Percentiles rank a stretch among this genome's conserved stretches.
Evolutionary conservation across 2,888 invertebrate species (phyloP).

Genomic region (Acanthoscelides obtectus): DNA sequence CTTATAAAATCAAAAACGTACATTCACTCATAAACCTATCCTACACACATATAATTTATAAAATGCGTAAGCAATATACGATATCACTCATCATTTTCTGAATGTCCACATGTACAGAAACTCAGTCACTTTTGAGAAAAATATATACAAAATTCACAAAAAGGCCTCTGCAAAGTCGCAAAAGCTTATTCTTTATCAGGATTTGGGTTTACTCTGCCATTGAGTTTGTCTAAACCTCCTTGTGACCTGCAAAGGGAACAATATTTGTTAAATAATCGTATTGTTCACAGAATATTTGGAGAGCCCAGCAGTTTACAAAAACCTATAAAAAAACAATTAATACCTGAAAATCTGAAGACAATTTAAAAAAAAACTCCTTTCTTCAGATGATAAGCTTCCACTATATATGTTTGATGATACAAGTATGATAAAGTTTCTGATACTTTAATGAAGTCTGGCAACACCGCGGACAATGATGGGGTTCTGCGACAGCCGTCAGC

Average conservation of each 20-base stretch:
- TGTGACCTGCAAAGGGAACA: conserved; percentile 36
- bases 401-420: too few relatives aligned
- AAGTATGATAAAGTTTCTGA: too few relatives aligned
- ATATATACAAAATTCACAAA: conserved; percentile 25
- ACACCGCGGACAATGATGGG: too few relatives aligned
- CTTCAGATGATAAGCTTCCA: too few relatives aligned
- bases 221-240: conserved; percentile 42
- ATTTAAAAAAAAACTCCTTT: too few relatives aligned
- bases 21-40: not conserved
- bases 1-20: not conserved
- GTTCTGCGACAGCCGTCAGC: too few relatives aligned
- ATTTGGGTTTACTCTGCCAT: conserved; percentile 40
- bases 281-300: not conserved
- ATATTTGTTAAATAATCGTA: not conserved
- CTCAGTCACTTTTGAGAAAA: conserved; percentile 8
- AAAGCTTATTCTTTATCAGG: conserved; percentile 23
- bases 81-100: not conserved
- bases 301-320: too few relatives aligned
- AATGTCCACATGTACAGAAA: conserved; percentile 6
- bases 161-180: conserved; percentile 9
- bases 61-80: not conserved
- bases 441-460: too few relatives aligned
- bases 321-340: too few relatives aligned
- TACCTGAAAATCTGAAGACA: too few relatives aligned
- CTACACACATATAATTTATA: not conserved